Percentiles rank a stretch among this genome's conserved stretches.
phyloP scores from a whole-genome alignment of 2,113 vertebrate genomes.

The Muscicapa adusta region DNA sequence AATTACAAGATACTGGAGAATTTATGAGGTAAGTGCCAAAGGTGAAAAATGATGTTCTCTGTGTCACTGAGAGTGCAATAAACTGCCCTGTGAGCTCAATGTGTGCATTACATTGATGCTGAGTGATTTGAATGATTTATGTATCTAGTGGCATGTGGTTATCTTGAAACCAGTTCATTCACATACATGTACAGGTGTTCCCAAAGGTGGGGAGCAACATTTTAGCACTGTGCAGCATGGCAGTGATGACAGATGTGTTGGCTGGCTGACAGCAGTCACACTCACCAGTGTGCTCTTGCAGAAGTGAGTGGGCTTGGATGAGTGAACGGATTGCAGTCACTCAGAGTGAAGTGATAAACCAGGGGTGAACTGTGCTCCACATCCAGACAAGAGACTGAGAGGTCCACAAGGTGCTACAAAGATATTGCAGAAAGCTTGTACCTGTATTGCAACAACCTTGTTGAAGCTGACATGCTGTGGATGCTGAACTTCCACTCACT shows the following conservation, averaged over 20 bases:
- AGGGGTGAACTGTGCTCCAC: background rate
- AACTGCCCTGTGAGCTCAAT: background rate
- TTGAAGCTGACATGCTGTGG: background rate
- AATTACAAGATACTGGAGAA: background rate
- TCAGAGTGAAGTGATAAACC: background rate
- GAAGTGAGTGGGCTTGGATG: background rate
- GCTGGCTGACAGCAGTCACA: background rate
- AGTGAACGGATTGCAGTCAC: background rate
- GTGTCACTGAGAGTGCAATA: background rate
- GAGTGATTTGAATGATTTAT: background rate
- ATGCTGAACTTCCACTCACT: background rate
- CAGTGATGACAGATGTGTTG: background rate
- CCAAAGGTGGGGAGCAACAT: background rate
- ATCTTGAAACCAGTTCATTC: background rate
- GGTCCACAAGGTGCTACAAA: background rate
- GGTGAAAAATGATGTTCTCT: background rate
- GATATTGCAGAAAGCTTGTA: background rate
- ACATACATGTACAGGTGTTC: background rate
- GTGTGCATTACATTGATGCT: background rate
- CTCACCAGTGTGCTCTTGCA: background rate
- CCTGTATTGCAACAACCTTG: background rate
- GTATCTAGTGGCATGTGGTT: background rate
- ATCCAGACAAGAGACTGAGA: background rate
- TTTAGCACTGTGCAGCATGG: background rate
- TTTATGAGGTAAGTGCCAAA: background rate